Percentiles rank a stretch among this genome's conserved stretches.
Conservation (phyloP, 2,888 invertebrate species). For the Leucophenga maculata region DNA sequence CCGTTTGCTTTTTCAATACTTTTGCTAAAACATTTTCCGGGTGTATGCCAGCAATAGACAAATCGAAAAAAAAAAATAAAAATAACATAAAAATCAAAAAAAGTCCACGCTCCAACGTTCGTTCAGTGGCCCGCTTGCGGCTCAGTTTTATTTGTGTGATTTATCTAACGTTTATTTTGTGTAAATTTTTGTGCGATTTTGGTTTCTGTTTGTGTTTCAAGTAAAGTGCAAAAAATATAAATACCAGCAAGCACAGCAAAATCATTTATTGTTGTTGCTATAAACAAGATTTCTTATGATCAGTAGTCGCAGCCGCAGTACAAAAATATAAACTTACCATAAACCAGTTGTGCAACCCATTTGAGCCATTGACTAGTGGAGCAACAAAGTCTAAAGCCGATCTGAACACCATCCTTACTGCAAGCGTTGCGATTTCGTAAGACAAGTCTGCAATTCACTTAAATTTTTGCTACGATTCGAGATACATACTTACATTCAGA, state of each 20-base stretch:
- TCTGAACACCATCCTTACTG: no score
- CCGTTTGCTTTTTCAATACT: no score
- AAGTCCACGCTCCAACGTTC: no score
- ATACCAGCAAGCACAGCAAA: conserved; percentile 35
- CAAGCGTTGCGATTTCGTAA: conserved; percentile 16
- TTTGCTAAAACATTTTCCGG: no score
- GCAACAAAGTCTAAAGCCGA: neutral
- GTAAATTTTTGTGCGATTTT: neutral
- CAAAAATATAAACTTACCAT: neutral
- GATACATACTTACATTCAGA: no score
- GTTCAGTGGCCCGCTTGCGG: neutral
- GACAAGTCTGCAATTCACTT: conserved; percentile 17
- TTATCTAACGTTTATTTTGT: neutral
- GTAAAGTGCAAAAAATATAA: neutral
- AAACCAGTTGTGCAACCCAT: conserved; percentile 60
- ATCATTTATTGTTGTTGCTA: conserved; percentile 39
- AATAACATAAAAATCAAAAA: no score
- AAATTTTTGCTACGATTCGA: no score
- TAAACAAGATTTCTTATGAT: conserved; percentile 54
- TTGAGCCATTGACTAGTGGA: conserved; percentile 33
- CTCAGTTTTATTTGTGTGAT: neutral
- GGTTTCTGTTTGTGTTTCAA: neutral
- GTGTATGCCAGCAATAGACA: no score
- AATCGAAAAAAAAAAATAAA: no score
- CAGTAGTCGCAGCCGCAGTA: conserved; percentile 16